Evolutionary conservation across 2,113 vertebrate species (phyloP), one percentile per base, ranked within the genome.

Genomic region (Seriola quinqueradiata): DNA sequence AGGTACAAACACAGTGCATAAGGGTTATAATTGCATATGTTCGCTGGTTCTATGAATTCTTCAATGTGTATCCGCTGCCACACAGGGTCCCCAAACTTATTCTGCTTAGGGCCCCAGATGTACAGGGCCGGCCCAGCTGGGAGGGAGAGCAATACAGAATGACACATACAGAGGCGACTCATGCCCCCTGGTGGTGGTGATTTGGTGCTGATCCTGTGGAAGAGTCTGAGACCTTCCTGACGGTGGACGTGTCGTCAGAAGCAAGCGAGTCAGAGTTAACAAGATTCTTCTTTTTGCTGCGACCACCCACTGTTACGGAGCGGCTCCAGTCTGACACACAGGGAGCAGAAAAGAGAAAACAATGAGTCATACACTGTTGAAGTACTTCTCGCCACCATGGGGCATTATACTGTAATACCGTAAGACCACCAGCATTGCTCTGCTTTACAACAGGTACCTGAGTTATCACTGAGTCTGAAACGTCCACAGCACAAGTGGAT

Each of bases 401-500:
- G 17, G 1, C 5, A n/a, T 21, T 17, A 25, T 12, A 2, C 36
- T 25, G 19, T 40, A 19, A 14, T 21, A 21, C 34, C 23, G 40
- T 19, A 36, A 4, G 3, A 57, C 8, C 44, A 52, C 16, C 75
- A 55, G 13, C 5, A 12, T 11, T 38, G 21, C 23, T 23, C 16
- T n/a, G 1, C 0, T 58, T 36, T 32, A 32, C 6, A 54, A 8
- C 4, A 52, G 1, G 2, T 90, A 93, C 93, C 91, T 87, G 91
- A 90, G 79, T 48, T n/a, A n/a, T 86, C 77, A 34, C 0, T 5
- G 44, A 44, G 75, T 79, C 81, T 85, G 59, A 95, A 93, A 66
- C 90, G 92, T 54, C 95, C 92, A 32, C 95, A 97, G 79, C 95
- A 95, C 40, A 97, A 87, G 54, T 96, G 90, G 11, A 82, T 83